Conservation (phyloP, 2,113 vertebrate species). For the Syngnathoides biaculeatus region DNA sequence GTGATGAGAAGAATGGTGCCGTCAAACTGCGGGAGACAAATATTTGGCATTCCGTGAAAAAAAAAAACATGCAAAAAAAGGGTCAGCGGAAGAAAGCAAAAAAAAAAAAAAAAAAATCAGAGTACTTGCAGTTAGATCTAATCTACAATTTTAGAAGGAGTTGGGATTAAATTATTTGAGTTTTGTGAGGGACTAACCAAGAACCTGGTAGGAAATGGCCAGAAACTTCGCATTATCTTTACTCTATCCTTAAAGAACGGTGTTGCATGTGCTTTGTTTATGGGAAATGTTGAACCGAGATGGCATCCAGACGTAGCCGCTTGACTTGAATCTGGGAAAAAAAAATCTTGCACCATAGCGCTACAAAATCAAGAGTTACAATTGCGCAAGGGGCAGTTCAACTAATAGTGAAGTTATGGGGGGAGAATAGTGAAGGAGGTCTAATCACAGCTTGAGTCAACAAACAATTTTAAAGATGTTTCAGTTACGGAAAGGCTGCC, state of each 20-base stretch:
- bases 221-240: too few species aligned
- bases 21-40: constrained; percentile 71
- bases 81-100: not conserved
- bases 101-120: too few species aligned
- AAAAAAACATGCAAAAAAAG: not conserved
- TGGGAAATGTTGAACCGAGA: not conserved
- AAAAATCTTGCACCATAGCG: not conserved
- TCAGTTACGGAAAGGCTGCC: not conserved
- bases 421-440: not conserved
- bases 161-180: too few species aligned
- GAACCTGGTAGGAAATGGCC: too few species aligned
- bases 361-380: not conserved
- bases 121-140: not conserved
- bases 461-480: not conserved
- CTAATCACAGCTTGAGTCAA: not conserved
- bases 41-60: not conserved
- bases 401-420: not conserved
- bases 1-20: constrained; percentile 85
- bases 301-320: not conserved
- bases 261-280: too few species aligned
- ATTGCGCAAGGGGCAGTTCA: not conserved
- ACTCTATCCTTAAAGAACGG: too few species aligned
- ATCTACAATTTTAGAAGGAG: not conserved
- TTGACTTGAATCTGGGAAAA: not conserved
- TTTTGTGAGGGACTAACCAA: too few species aligned